Conservation (phyloP, 2,113 vertebrate genomes). For the Misgurnus anguillicaudatus region DNA sequence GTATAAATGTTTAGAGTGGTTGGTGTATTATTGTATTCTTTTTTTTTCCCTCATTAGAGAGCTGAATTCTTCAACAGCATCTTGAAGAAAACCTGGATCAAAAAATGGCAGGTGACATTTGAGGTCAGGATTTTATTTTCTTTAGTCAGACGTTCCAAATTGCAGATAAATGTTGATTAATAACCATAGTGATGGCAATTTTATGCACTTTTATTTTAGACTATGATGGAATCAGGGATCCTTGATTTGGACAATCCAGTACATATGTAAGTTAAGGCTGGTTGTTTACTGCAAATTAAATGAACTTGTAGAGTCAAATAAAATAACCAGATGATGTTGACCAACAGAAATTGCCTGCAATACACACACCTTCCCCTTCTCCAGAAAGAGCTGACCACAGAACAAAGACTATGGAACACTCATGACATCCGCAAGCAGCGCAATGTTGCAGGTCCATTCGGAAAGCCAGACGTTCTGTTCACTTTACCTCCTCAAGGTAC, state of each 20-base stretch:
- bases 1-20: too few species aligned
- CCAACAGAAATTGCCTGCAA: conserved; percentile 1
- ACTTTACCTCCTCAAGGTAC: too few species aligned
- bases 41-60: background rate
- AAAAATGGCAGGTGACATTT: conserved; percentile 14
- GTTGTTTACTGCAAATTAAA: background rate
- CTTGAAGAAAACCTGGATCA: conserved; percentile 4
- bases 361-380: background rate
- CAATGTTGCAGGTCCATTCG: too few species aligned
- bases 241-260: background rate
- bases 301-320: too few species aligned
- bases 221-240: background rate
- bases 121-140: background rate
- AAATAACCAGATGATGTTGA: background rate
- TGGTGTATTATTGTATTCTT: too few species aligned
- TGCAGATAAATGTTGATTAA: background rate
- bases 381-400: background rate
- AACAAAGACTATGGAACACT: background rate
- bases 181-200: background rate
- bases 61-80: background rate
- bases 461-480: too few species aligned
- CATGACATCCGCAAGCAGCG: too few species aligned
- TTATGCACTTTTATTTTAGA: background rate
- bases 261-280: background rate
- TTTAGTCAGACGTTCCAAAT: background rate